Evolutionary conservation across 2,797 vertebrate genomes (phyloP).

Genomic region (Micropoecilia bifurca): DNA sequence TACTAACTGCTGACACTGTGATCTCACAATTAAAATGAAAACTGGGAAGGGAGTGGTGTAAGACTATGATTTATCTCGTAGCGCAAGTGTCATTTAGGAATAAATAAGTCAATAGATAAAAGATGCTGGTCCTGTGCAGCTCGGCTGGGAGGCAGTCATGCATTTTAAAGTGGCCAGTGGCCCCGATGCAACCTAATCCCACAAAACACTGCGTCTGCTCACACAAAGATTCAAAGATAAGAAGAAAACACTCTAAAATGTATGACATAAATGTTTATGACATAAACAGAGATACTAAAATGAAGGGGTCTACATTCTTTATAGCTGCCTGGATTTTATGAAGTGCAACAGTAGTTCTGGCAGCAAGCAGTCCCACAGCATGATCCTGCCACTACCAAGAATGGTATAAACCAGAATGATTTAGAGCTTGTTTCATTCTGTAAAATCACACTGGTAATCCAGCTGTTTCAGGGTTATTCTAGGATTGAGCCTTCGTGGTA

Average conservation of each 20-base stretch:
- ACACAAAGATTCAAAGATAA: constrained; percentile 57
- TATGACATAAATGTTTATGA: too few relatives aligned
- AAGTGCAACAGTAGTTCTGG: background rate
- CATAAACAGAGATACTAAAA: background rate
- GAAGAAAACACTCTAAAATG: constrained; percentile 7
- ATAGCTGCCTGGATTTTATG: background rate
- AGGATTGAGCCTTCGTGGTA: background rate
- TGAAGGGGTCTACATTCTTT: background rate
- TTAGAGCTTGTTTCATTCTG: background rate
- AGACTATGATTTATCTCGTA: constrained; percentile 84
- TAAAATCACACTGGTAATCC: background rate
- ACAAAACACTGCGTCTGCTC: constrained; percentile 55
- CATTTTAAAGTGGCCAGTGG: constrained; percentile 75
- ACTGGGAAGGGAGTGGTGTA: constrained; percentile 76
- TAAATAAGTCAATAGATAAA: constrained; percentile 84
- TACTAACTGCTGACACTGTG: constrained; percentile 87
- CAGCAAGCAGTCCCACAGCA: constrained; percentile 46
- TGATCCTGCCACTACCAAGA: constrained; percentile 49
- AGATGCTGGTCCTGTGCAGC: constrained; percentile 63
- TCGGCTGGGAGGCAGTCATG: constrained; percentile 73
- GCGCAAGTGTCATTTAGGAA: constrained; percentile 83
- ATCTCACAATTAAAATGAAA: constrained; percentile 87
- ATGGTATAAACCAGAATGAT: background rate
- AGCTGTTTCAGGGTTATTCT: background rate
- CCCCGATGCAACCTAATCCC: constrained; percentile 69